Conservation (phyloP, 2,888 invertebrate species). For the Torymus tubicola region DNA sequence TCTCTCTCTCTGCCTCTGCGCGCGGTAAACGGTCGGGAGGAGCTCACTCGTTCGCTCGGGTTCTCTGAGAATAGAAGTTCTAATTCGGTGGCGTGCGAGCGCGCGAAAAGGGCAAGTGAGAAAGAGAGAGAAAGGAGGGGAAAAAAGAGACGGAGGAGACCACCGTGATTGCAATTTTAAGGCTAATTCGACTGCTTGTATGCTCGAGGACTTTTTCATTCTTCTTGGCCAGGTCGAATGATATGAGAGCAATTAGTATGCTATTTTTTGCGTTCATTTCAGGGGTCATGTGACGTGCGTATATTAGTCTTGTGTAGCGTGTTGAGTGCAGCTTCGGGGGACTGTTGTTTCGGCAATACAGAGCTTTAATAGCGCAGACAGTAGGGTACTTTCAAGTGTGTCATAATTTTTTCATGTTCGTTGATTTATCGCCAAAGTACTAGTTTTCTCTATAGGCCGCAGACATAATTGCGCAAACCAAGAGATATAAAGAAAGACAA, state of each 20-base stretch:
- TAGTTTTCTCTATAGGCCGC: too few relatives aligned
- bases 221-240: neutral
- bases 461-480: too few relatives aligned
- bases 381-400: too few relatives aligned
- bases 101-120: conserved; percentile 54
- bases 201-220: conserved; percentile 6
- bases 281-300: neutral
- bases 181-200: conserved; percentile 73
- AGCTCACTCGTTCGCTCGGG: neutral
- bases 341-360: too few relatives aligned
- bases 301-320: too few relatives aligned
- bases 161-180: conserved; percentile 76
- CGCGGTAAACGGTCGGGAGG: conserved; percentile 9
- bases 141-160: conserved; percentile 64
- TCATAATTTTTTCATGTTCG: too few relatives aligned
- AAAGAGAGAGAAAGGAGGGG: conserved; percentile 51
- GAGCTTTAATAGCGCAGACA: too few relatives aligned
- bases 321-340: too few relatives aligned
- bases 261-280: neutral
- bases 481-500: too few relatives aligned
- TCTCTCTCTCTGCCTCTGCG: neutral
- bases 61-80: conserved; percentile 74
- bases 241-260: neutral
- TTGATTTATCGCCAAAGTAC: too few relatives aligned
- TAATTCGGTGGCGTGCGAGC: conserved; percentile 70